Conservation (phyloP, 53 echinoderm and acorn worm genomes). For the Apostichopus leukothele region DNA sequence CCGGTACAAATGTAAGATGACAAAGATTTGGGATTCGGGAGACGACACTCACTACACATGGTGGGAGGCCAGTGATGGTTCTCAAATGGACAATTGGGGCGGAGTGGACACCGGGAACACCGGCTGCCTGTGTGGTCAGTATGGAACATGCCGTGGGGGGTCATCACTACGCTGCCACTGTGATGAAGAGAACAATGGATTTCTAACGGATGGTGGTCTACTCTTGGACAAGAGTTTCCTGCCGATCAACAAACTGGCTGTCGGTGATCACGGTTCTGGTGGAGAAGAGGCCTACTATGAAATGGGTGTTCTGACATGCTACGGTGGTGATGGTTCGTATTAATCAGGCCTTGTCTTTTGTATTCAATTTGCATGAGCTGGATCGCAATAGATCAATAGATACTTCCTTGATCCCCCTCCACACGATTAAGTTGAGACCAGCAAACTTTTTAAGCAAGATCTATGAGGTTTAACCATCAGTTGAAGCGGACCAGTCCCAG, state of each 20-base stretch:
- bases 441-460: no score
- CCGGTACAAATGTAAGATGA: slow-evolving; percentile 42
- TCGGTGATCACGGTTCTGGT: neutral
- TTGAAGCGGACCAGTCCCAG: no score
- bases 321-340: neutral
- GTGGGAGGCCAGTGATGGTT: slow-evolving; percentile 54
- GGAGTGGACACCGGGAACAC: slow-evolving; percentile 39
- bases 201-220: neutral
- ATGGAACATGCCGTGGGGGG: slow-evolving; percentile 18
- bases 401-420: neutral
- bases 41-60: slow-evolving; percentile 53
- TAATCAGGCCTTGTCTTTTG: neutral
- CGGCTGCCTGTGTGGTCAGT: slow-evolving; percentile 56
- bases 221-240: neutral
- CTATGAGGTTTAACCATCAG: no score
- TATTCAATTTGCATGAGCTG: neutral
- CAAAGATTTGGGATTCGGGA: slow-evolving; percentile 53
- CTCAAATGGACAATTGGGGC: slow-evolving; percentile 66
- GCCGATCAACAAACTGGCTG: neutral
- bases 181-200: neutral
- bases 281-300: neutral
- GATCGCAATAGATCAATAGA: neutral
- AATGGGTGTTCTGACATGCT: slow-evolving; percentile 1
- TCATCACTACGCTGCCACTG: slow-evolving; percentile 11
- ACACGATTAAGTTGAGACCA: no score